phyloP scores from a whole-genome alignment of 2,888 invertebrate genomes.

The Cosmia pyralina region DNA sequence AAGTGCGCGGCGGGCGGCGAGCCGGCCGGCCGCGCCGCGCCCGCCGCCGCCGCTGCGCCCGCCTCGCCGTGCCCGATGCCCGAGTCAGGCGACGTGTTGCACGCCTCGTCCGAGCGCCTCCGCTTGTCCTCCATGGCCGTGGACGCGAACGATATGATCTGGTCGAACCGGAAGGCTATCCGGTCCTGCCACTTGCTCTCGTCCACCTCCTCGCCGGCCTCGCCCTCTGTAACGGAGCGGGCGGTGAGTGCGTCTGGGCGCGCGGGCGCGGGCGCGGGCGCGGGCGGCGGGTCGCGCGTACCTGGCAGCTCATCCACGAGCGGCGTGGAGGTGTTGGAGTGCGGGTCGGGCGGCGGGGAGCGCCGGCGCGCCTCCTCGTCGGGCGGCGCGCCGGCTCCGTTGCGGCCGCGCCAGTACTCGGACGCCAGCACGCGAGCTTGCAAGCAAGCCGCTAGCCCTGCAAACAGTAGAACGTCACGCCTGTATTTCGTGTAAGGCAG shows the following conservation, averaged over 20 bases:
- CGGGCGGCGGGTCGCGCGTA: slow-evolving; percentile 54
- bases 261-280: slow-evolving; percentile 36
- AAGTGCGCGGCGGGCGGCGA: slow-evolving; percentile 89
- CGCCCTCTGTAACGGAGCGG: slow-evolving; percentile 86
- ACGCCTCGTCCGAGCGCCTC: slow-evolving; percentile 94
- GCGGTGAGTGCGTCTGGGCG: slow-evolving; percentile 49
- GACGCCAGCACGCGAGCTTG: slow-evolving; percentile 94
- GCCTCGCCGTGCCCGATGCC: slow-evolving; percentile 94
- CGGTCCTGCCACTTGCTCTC: slow-evolving; percentile 98
- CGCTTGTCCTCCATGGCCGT: slow-evolving; percentile 97
- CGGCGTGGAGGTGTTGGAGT: slow-evolving; percentile 92
- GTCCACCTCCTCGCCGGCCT: slow-evolving; percentile 92
- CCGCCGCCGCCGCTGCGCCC: slow-evolving; percentile 75
- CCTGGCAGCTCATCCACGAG: slow-evolving; percentile 91
- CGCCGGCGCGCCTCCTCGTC: slow-evolving; percentile 58
- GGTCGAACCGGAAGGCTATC: slow-evolving; percentile 97
- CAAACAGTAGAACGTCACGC: neutral
- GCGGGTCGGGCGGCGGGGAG: slow-evolving; percentile 83
- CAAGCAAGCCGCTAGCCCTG: slow-evolving; percentile 95
- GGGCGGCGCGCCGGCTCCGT: slow-evolving; percentile 78
- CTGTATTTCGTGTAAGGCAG: neutral
- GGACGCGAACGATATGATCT: slow-evolving; percentile 97
- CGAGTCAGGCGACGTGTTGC: slow-evolving; percentile 95
- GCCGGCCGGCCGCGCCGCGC: slow-evolving; percentile 67
- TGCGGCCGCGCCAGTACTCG: slow-evolving; percentile 90